Percentiles rank a stretch among this genome's conserved stretches.
Evolutionary conservation across 2,888 invertebrate genomes (phyloP).

Genomic region (Sinopyrophorus schimmeli): DNA sequence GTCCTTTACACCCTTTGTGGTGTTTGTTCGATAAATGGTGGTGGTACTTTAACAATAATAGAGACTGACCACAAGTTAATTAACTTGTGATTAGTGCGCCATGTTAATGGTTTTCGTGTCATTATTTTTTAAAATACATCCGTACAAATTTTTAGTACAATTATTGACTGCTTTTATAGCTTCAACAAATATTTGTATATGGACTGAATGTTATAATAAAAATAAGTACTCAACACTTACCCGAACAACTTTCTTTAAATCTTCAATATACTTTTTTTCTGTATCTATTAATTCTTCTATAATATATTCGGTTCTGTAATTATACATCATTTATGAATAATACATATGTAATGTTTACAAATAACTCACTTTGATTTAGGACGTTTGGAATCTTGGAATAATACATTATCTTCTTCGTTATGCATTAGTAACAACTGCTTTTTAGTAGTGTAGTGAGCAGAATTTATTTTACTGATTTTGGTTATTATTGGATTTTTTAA

Average conservation of each 20-base stretch:
- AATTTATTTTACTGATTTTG: slow-evolving; percentile 19
- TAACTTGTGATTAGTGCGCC: too few species aligned
- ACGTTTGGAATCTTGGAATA: neutral
- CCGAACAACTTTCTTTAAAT: slow-evolving; percentile 44
- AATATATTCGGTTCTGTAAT: slow-evolving; percentile 44
- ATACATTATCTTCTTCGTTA: slow-evolving; percentile 1
- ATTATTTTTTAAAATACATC: too few species aligned
- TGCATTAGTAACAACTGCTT: neutral
- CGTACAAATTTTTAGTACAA: too few species aligned
- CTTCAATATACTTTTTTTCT: slow-evolving; percentile 47
- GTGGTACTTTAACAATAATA: too few species aligned
- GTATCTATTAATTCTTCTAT: slow-evolving; percentile 49
- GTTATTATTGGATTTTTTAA: slow-evolving; percentile 25
- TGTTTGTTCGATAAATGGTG: too few species aligned
- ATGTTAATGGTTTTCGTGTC: too few species aligned
- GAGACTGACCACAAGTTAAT: too few species aligned
- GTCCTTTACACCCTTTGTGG: too few species aligned
- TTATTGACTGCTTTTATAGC: too few species aligned
- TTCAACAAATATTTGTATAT: too few species aligned
- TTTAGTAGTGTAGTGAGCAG: slow-evolving; percentile 1
- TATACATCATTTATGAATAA: too few species aligned
- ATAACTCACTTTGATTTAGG: slow-evolving; percentile 16
- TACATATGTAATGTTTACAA: neutral
- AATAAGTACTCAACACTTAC: slow-evolving; percentile 41
- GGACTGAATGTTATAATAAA: too few species aligned